Percentiles rank a stretch among this genome's conserved stretches.
Conservation (phyloP, 2,113 vertebrate species). For the Zosterops borbonicus region DNA sequence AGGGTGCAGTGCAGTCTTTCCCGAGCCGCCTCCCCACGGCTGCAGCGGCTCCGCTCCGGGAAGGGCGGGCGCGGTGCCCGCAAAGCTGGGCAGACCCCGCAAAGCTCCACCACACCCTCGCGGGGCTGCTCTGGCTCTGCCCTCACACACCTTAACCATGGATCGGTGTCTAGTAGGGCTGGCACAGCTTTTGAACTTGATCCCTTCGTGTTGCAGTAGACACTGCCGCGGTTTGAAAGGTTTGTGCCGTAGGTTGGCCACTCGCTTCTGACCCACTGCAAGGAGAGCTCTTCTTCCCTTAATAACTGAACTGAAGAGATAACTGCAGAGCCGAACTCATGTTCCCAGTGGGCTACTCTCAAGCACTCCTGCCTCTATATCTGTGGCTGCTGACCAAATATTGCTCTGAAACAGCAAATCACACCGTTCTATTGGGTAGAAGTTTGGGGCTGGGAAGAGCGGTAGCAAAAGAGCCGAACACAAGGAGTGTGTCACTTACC, state of each 20-base stretch:
- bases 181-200: no score
- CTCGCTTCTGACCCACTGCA: rapidly evolving
- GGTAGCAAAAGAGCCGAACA: rapidly evolving
- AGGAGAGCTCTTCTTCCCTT: not conserved
- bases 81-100: no score
- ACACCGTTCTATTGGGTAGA: not conserved
- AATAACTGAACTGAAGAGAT: not conserved
- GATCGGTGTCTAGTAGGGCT: rapidly evolving
- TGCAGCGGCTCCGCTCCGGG: not conserved
- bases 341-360: not conserved
- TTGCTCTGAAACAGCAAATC: not conserved
- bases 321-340: not conserved
- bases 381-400: not conserved
- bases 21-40: not conserved
- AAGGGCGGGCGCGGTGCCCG: not conserved
- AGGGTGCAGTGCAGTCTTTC: rapidly evolving
- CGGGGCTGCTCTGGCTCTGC: not conserved
- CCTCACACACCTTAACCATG: rapidly evolving
- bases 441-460: not conserved
- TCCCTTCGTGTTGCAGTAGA: not conserved
- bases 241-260: not conserved
- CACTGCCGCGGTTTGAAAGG: not conserved
- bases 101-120: rapidly evolving
- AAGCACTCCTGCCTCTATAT: not conserved
- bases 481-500: rapidly evolving